Base-by-base conservation (phyloP, 2,888 invertebrate genomes). In the Dryobotodes eremita region DNA sequence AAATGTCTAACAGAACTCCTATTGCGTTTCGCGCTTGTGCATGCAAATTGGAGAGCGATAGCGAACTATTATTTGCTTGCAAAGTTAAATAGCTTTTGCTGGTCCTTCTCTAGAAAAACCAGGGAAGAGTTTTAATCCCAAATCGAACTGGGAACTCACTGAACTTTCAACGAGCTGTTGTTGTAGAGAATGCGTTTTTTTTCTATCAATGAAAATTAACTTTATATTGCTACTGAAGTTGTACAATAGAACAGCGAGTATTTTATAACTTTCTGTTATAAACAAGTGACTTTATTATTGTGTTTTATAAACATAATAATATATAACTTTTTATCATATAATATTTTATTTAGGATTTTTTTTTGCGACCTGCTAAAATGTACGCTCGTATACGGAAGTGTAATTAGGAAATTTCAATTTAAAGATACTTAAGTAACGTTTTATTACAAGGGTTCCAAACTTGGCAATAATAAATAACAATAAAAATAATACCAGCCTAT, bases 21-120 rank as follows among this genome's bases (percentile, higher is more conserved):
- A 84, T 89, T 88, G 86, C 85, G 78, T 86, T 88, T 88, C 85
- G 88, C 87, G 90, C 90, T 88, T 86, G 81, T 77, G 87, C 87
- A 94, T 94, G 92, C 93, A 93, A 95, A 95, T 94, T 91, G 89
- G 88, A 90, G 82, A 90, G 88, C 91, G 91, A 93, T 93, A 90
- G 89, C 86, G 79, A 87, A 89, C 90, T 92, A 93, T 93, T 93
- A 94, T 94, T 95, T 93, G 93, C 92, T 89, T 89, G 91, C 88
- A 91, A 95, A 95, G 95, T 95, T 95, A 93, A 95, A 95, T 94
- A 93, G 95, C 93, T 94, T 94, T 94, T 92, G 89, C 91, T 80
- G 84, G 87, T 90, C 90, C 89, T 91, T 87, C 89, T 88, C 88
- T 89, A 92, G 91, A 93, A 94, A 94, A 94, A 75, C 89, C 88